Evolutionary conservation across 2,797 vertebrate genomes (phyloP), one percentile per base, ranked within the genome.

Genomic region (Trachurus trachurus): DNA sequence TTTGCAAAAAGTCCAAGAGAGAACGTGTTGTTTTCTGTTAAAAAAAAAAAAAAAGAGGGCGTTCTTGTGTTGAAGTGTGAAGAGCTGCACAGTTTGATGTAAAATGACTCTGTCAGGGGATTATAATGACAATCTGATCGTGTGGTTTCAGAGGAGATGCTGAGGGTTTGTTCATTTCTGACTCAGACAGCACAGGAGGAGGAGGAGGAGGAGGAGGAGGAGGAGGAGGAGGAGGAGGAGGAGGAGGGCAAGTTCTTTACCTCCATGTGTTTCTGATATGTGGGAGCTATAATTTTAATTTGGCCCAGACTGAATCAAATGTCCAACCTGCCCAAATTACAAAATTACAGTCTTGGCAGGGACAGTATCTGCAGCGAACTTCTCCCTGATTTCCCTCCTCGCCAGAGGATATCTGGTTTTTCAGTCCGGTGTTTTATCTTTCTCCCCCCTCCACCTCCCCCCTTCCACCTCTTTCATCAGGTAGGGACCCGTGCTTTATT

Each of bases 241-340:
- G 76, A 71, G 71, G 31, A 69, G 80, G 77, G 70, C 34, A 54
- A 81, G 66, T 83, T 4, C 2, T 39, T 45, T 82, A 58, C 72
- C 67, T 85, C 85, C 94, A 94, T 93, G 92, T 94, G 93, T 89
- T 94, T 95, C 88, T 93, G 92, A 94, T 95, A 93, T 86, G 77
- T 80, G 63, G 84, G 86, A 92, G 88, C 88, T 86, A 66, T 92
- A 83, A 92, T 94, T 93, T 91, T 91, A 91, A 94, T 94, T 92
- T 90, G 88, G 85, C 89, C 74, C 73, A 73, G 74, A 76, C 85
- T 87, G 88, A 93, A 93, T 92, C 87, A 87, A 86, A 92, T 75
- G 66, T 92, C 85, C 85, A 85, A 91, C 89, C 83, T 93, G 87
- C 87, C 85, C 81, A 89, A 94, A 93, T 93, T 85, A 92, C 88